Conservation (phyloP, 2,113 vertebrate species). For the Megaceryle torquata region DNA sequence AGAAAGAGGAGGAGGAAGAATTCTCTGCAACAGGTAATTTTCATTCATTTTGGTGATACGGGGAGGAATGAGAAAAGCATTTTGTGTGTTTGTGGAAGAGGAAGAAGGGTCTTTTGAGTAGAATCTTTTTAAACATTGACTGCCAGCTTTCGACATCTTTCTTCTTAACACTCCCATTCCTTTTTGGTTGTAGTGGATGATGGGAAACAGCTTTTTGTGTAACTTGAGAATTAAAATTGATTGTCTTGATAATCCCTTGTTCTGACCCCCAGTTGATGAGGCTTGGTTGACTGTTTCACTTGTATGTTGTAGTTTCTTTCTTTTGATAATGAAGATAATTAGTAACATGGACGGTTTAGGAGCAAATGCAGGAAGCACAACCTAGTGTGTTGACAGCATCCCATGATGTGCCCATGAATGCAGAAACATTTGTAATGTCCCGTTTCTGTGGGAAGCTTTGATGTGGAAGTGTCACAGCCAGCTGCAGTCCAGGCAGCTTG, state of each 20-base stretch:
- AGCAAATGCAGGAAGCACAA: not conserved
- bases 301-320: not conserved
- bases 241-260: not conserved
- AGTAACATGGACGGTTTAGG: not conserved
- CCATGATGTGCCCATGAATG: not conserved
- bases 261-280: not conserved
- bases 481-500: not conserved
- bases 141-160: not conserved
- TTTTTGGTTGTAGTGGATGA: not conserved
- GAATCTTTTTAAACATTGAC: not conserved
- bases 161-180: not conserved
- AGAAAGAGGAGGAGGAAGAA: not conserved
- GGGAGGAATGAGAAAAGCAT: not conserved
- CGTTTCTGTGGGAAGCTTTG: not conserved
- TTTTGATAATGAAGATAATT: not conserved
- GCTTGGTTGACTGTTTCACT: not conserved
- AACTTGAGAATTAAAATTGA: not conserved
- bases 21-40: constrained; percentile 32
- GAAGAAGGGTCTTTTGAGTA: not conserved
- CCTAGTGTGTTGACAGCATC: fast-evolving
- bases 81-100: not conserved
- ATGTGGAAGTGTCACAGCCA: not conserved
- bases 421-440: not conserved
- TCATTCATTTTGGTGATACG: not conserved
- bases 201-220: not conserved